Conservation (phyloP, 2,888 invertebrate genomes). For the Chorisops tibialis region DNA sequence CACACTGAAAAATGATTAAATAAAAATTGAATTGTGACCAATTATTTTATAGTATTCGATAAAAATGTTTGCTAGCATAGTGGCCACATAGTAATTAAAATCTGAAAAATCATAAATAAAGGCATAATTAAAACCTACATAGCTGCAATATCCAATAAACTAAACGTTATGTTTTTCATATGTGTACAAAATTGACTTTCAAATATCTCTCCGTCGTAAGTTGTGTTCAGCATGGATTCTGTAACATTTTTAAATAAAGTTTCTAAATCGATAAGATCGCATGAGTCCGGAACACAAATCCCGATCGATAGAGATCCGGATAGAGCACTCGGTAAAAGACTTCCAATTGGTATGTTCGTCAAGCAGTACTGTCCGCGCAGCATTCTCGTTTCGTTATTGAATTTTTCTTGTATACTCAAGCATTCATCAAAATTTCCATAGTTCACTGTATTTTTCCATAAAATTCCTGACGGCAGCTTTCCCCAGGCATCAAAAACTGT, state of each 20-base stretch:
- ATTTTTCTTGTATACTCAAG: constrained; percentile 25
- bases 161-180: constrained; percentile 41
- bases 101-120: background rate
- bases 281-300: constrained; percentile 47
- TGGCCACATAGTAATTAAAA: background rate
- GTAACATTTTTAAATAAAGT: constrained; percentile 40
- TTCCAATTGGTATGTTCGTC: constrained; percentile 38
- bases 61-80: background rate
- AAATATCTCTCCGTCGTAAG: constrained; percentile 36
- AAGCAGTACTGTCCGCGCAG: constrained; percentile 52
- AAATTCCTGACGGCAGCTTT: constrained; percentile 28
- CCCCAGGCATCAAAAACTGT: constrained; percentile 33
- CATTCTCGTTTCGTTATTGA: constrained; percentile 35
- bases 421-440: constrained; percentile 31
- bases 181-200: constrained; percentile 41
- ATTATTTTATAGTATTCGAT: background rate
- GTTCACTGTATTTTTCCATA: constrained; percentile 23
- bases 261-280: constrained; percentile 40
- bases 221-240: constrained; percentile 24
- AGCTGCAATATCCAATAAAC: constrained; percentile 45
- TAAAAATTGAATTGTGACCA: background rate
- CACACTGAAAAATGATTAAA: constrained; percentile 36
- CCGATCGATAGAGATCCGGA: constrained; percentile 42
- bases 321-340: constrained; percentile 31
- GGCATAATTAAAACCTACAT: constrained; percentile 42